Evolutionary conservation across 2,113 vertebrate species (phyloP), one percentile per base, ranked within the genome.

Genomic region (Vulpes ferrilata): DNA sequence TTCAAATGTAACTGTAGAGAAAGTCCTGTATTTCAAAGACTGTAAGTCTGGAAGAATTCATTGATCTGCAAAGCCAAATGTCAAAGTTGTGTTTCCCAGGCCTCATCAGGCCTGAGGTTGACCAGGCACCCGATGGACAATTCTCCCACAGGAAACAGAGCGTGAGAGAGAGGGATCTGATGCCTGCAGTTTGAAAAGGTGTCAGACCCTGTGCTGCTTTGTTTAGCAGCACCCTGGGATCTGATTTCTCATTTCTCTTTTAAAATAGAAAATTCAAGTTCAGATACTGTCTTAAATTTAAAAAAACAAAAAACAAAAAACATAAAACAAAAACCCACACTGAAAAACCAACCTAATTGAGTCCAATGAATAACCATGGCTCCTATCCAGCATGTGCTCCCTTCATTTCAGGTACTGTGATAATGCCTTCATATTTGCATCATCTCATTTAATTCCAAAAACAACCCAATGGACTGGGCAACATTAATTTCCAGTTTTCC

Each of bases 261-360:
- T 85, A 71, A 97, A 93, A 83, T 27, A 60, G n/a, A 96, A 96
- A 90, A 43, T 32, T 53, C 30, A 74, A 79, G 48, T 76, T 83
- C 76, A 88, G 19, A 22, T 5, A 71, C 0, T 27, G 23, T 48
- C 30, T 85, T 88, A 48, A 90, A 19, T 38, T 13, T 27, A 48
- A 59, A 55, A 32, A 19, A n/a, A n/a, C n/a, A n/a, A n/a, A n/a
- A n/a, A 32, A 17, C 38, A 8, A n/a, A 53, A 30, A 12, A 79
- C 30, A 48, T 38, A 48, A 48, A 43, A 43, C 5, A 43, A 43
- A 43, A 43, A 7, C 43, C 43, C 43, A 43, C 43, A 43, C 43
- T 43, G 7, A 43, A 43, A 43, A 43, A 43, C 6, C 43, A 43
- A 60, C 15, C 53, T 17, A 17, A 4, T 0, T 6, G 22, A 1